A percentile compares a stretch with the other conserved stretches of the same genome.
phyloP scores from a whole-genome alignment of 1,140 invertebrate genomes.

The Cotesia vestalis region DNA sequence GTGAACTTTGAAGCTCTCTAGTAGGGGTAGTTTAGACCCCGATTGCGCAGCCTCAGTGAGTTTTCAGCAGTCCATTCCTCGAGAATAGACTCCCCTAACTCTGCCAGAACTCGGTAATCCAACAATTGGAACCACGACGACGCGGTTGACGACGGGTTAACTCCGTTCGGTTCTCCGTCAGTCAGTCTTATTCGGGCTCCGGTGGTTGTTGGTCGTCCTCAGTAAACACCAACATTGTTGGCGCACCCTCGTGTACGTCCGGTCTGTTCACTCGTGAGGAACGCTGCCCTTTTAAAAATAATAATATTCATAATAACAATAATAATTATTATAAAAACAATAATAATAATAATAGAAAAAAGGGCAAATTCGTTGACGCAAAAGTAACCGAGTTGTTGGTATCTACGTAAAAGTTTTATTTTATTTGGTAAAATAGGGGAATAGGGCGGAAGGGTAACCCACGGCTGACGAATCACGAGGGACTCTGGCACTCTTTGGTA shows the following conservation, averaged over 20 bases:
- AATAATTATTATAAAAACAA: neutral
- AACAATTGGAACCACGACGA: slow-evolving; percentile 22
- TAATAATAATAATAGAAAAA: neutral
- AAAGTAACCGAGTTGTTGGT: neutral
- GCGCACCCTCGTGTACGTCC: slow-evolving; percentile 27
- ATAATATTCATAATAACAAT: neutral
- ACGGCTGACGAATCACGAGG: slow-evolving; percentile 36
- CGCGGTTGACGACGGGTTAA: slow-evolving; percentile 30
- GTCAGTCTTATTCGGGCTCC: slow-evolving; percentile 52
- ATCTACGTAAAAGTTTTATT: slow-evolving; percentile 7
- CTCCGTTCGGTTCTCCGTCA: slow-evolving; percentile 43
- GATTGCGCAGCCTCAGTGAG: slow-evolving; percentile 30
- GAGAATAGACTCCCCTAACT: too few relatives aligned
- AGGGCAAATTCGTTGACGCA: neutral
- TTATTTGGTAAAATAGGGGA: slow-evolving; percentile 20
- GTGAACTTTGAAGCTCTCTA: neutral
- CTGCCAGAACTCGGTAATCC: slow-evolving; percentile 2
- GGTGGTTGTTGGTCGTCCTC: slow-evolving; percentile 46
- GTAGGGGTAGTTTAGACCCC: slow-evolving; percentile 13
- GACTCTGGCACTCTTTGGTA: slow-evolving; percentile 17
- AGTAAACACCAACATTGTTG: slow-evolving; percentile 3
- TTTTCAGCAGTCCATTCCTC: neutral
- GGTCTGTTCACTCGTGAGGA: slow-evolving; percentile 19
- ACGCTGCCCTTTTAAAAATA: neutral
- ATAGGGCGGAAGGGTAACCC: slow-evolving; percentile 23